Evolutionary conservation across 1,140 invertebrate species (phyloP), one percentile per base, ranked within the genome.

Genomic region (Gyrodactylus salaris): DNA sequence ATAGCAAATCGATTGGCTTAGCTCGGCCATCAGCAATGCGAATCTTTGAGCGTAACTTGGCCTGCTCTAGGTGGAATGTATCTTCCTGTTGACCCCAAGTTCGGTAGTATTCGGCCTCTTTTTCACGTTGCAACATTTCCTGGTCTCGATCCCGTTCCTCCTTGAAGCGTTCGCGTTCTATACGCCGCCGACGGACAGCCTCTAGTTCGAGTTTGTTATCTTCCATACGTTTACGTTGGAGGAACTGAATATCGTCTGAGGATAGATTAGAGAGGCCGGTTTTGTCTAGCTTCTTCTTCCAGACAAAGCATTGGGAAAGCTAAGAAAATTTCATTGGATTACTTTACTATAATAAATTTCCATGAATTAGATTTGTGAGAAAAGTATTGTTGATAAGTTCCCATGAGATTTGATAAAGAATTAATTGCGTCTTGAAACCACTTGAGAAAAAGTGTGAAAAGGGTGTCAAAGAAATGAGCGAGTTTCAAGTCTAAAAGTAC

Each of bases 1-100:
- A 91, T 68, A 98, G 81, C 72, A 97, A 83, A 84, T 99, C 95
- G 77, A 99, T 98, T 0, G 95, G 91, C 79, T 98, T 98, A 0
- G 93, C 93, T 78, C 89, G 81, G 7, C 91, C 90, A 81, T 95
- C 91, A 76, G 93, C 87, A 68, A 98, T 97, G 74, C 94, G 85
- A 74, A 98, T 96, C 77, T 88, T 86, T 68, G 90, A 93, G 75
- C 92, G 83, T 22, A 93, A 79, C 54, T 89, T 85, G 19, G 80
- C 80, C 77, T 82, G 81, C 27, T 79, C 77, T n/a, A 81, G 74
- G 75, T 81, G 79, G 77, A 81, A 82, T 68, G 75, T 86, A 82
- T 95, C 91, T 80, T 97, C 93, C 77, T 95, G 90, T 74, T 86
- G 85, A 76, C 89, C 87, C 91, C 91, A 98, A 77, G 89, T 88